Conservation (phyloP, 2,888 invertebrate genomes). For the Mantis religiosa region DNA sequence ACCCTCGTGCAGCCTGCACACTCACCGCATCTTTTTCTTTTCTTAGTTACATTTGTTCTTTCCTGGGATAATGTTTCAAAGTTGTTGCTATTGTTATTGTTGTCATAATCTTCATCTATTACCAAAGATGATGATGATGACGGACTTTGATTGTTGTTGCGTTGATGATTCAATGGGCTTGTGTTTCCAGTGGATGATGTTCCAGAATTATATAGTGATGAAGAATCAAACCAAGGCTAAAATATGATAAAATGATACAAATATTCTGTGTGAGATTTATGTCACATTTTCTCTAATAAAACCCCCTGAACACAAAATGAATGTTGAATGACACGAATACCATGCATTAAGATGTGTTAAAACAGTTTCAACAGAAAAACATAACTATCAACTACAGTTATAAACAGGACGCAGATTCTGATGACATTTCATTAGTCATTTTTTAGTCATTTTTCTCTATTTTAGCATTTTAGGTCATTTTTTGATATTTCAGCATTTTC, state of each 20-base stretch:
- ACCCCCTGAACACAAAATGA: not conserved
- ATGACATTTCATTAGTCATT: too few relatives aligned
- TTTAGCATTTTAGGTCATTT: too few relatives aligned
- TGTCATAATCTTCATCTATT: conserved; percentile 7
- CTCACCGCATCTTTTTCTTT: conserved; percentile 20
- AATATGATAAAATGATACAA: not conserved
- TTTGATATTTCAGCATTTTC: too few relatives aligned
- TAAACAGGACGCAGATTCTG: too few relatives aligned
- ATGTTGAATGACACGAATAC: not conserved
- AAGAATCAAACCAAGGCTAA: conserved; percentile 18
- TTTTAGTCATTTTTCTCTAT: too few relatives aligned
- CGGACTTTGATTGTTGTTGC: not conserved
- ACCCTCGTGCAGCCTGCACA: conserved; percentile 18
- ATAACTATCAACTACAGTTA: not conserved
- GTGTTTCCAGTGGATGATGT: not conserved
- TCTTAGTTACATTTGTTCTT: not conserved
- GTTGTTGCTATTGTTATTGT: not conserved
- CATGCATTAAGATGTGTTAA: not conserved
- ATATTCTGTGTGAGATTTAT: not conserved
- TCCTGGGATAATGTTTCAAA: not conserved
- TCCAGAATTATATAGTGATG: conserved; percentile 10
- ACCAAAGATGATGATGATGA: conserved; percentile 14
- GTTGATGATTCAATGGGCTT: not conserved
- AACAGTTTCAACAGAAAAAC: not conserved
- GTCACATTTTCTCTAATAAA: not conserved